These are phyloP conservation scores for Pachyrhynchus sulphureomaculatus DNA, from an alignment of 1,140 invertebrate genomes.

Conservation along the genomic window DNA sequence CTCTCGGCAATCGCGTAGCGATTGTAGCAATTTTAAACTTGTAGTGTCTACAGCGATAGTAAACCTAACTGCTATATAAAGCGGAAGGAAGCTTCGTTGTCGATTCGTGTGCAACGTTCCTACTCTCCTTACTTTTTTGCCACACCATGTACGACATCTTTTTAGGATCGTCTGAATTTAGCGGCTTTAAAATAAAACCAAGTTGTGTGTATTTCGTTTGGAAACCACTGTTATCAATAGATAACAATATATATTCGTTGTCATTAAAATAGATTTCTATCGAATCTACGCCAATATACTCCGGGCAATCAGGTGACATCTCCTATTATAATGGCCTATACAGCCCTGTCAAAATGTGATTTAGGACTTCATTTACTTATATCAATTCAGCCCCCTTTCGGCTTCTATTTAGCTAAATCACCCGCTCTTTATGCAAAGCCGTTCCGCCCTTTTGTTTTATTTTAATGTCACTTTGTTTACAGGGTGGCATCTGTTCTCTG, in stretches of 20 bases:
- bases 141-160: too few relatives aligned
- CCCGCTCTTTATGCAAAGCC: neutral
- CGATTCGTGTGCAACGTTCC: too few relatives aligned
- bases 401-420: neutral
- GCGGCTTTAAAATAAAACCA: too few relatives aligned
- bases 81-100: too few relatives aligned
- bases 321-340: constrained; percentile 40
- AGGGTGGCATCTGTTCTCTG: too few relatives aligned
- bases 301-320: constrained; percentile 41
- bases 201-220: too few relatives aligned
- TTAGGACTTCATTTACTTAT: constrained; percentile 14
- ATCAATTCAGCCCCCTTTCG: neutral
- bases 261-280: constrained; percentile 34
- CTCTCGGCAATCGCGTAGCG: too few relatives aligned
- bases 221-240: constrained; percentile 34
- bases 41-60: too few relatives aligned
- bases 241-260: constrained; percentile 18
- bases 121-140: too few relatives aligned
- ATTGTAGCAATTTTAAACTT: too few relatives aligned
- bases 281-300: constrained; percentile 28
- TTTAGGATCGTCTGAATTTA: too few relatives aligned
- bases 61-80: too few relatives aligned
- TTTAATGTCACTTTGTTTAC: neutral
- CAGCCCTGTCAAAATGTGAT: constrained; percentile 21
- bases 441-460: constrained; percentile 14